Conservation (phyloP, 1,140 invertebrate genomes). For the Nasonia giraulti region DNA sequence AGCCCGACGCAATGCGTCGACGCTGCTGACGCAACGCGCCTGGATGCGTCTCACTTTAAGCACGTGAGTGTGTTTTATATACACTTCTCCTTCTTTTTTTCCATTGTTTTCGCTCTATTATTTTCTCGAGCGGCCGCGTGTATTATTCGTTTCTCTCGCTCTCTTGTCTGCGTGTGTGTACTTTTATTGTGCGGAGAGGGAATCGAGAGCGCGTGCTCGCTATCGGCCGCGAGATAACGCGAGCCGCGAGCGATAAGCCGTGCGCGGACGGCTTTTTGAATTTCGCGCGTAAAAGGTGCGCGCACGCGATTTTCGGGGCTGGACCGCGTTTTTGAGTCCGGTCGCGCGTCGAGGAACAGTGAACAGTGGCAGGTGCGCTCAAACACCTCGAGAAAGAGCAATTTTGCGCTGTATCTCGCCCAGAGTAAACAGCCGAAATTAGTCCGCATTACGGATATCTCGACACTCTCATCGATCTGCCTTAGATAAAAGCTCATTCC, state of each 20-base stretch:
- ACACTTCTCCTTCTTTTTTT: background rate
- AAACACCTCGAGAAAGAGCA: background rate
- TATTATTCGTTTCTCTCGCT: background rate
- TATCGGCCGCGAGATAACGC: background rate
- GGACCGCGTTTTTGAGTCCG: no score
- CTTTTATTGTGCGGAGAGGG: background rate
- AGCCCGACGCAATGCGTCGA: conserved; percentile 76
- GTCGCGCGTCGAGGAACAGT: no score
- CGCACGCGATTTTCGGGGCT: no score
- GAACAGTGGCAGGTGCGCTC: background rate
- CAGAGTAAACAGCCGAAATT: background rate
- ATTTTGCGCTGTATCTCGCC: background rate
- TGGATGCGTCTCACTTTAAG: conserved; percentile 75
- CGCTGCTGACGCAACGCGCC: conserved; percentile 76
- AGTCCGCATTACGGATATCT: no score
- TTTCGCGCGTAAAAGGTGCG: conserved; percentile 19
- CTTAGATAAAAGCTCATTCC: background rate
- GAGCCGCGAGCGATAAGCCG: background rate
- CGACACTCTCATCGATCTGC: no score
- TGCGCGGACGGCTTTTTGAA: conserved; percentile 3
- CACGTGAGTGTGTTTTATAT: conserved; percentile 68
- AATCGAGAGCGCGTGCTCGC: background rate
- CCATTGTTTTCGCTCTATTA: background rate
- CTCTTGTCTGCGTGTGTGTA: background rate
- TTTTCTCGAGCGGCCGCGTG: background rate